Base-by-base conservation (phyloP, 2,888 invertebrate species). In the Latrodectus hesperus region DNA sequence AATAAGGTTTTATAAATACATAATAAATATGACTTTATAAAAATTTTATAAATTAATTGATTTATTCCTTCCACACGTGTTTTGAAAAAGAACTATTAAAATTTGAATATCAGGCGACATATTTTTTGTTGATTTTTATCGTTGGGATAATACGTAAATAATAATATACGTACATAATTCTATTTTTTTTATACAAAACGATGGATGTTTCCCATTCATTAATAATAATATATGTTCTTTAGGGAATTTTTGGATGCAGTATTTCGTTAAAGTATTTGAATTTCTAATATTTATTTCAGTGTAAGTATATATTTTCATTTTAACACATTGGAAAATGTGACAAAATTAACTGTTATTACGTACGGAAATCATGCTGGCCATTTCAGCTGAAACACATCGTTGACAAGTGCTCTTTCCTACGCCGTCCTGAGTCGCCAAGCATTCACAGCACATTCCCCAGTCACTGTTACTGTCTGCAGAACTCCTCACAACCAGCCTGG, bases 401-500 rank as follows among this genome's bases (percentile, higher is more conserved):
- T 91, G 90, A 90, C 93, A 93, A 78, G 91, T 91, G 51, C 92
- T 90, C 53, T 90, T 90, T 0, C 93, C 92, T 1, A 91, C 90
- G 22, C 93, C 93, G 85, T 91, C 91, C n/a, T 91, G 90, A 83
- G 92, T 92, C 4, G 92, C 91, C 0, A 92, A 91, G 90, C 93
- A 93, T 70, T 91, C 92, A 90, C 93, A 93, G 90, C 93, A 93
- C 14, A 91, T 90, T 90, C 93, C 93, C 89, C 93, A 93, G n/a
- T 90, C 89, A 1, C 92, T 90, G 0, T 92, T 92, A 26, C 90
- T 88, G 17, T 92, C 91, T 17, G 91, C 91, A 51, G 90, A 86
- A 0, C 91, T 91, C 87, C 92, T 92, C 86, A 91, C 91, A 9
- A 91, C 84, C 71, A 95, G 93, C 90, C 95, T 94, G 0, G 94